Evolutionary conservation across 2,797 vertebrate genomes (phyloP).

Genomic region (Gymnoscopelus microlampas): DNA sequence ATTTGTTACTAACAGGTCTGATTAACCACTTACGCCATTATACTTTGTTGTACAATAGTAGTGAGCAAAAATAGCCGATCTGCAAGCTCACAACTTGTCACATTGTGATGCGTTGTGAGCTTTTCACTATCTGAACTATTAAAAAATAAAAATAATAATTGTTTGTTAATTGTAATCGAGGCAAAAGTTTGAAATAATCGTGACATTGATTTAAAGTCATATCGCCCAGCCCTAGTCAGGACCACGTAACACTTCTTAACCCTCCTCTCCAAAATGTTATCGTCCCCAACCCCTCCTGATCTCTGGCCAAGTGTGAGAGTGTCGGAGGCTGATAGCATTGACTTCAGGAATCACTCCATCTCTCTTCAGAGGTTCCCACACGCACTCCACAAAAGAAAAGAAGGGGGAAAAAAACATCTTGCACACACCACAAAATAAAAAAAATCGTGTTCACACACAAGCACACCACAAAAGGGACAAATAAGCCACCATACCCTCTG

Average conservation of each 20-base stretch:
- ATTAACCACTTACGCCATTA: no score
- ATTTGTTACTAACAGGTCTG: no score
- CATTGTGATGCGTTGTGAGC: no score
- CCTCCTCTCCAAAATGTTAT: constrained; percentile 19
- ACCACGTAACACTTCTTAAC: background rate
- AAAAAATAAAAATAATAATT: no score
- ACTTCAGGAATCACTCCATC: constrained; percentile 75
- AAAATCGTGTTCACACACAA: constrained; percentile 62
- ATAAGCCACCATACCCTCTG: constrained; percentile 35
- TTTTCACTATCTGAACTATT: no score
- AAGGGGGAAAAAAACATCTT: constrained; percentile 40
- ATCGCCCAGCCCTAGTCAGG: background rate
- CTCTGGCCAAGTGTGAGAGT: constrained; percentile 65
- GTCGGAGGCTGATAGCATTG: constrained; percentile 74
- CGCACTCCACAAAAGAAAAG: constrained; percentile 66
- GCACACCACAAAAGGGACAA: constrained; percentile 45
- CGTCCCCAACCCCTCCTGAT: background rate
- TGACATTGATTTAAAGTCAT: no score
- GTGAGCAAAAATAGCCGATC: no score
- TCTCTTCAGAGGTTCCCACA: constrained; percentile 73
- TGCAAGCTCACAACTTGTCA: no score
- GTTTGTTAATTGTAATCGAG: no score
- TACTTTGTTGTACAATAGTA: no score
- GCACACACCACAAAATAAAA: constrained; percentile 63
- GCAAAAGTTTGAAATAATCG: constrained; percentile 21